Evolutionary conservation across 2,797 vertebrate species (phyloP), one percentile per base, ranked within the genome.

Genomic region (Takifugu rubripes): DNA sequence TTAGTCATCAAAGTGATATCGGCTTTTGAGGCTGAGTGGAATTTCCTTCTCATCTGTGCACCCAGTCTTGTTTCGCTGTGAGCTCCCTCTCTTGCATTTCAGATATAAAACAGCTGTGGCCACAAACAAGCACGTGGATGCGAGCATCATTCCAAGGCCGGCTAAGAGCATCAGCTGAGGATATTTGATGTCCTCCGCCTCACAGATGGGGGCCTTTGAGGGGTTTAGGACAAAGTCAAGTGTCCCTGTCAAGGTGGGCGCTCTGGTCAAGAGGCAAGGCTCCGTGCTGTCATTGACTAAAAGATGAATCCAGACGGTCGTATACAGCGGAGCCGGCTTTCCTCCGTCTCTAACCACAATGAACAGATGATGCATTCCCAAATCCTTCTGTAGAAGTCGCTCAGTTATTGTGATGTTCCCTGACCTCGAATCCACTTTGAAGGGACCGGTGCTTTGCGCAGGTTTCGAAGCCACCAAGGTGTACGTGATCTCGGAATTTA

Each of bases 401-500:
- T 88, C 84, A 9, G 51, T 70, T 59, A 93, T 68, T 0, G 84
- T 91, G 71, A 94, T 82, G 75, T 92, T 91, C 46, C 92, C 92
- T 1, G 90, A 88, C 46, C 68, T 78, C 3, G 77, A 60, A 57
- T 93, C 90, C 5, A 94, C 77, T 44, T 33, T 68, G 64, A 93
- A 94, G 1, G 87, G 89, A 56, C 75, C 87, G 63, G 66, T 78
- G 47, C 61, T 53, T 31, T 70, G 66, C 3, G 46, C 31, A 0
- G 76, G 57, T 53, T 85, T 59, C 1, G 77, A 82, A 0, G 77
- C 81, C 31, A 59, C 77, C 10, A 79, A 72, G 6, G 82, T 86
- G 74, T 91, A 94, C 0, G 82, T 91, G 64, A 94, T 88, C 46
- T 92, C 88, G 0, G 91, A 91, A 74, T 93, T 94, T 33, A 89